A percentile compares a stretch with the other conserved stretches of the same genome.
These are phyloP conservation scores for Folsomia manolachei DNA, from an alignment of 2,888 invertebrate species.

Conservation along the genomic window DNA sequence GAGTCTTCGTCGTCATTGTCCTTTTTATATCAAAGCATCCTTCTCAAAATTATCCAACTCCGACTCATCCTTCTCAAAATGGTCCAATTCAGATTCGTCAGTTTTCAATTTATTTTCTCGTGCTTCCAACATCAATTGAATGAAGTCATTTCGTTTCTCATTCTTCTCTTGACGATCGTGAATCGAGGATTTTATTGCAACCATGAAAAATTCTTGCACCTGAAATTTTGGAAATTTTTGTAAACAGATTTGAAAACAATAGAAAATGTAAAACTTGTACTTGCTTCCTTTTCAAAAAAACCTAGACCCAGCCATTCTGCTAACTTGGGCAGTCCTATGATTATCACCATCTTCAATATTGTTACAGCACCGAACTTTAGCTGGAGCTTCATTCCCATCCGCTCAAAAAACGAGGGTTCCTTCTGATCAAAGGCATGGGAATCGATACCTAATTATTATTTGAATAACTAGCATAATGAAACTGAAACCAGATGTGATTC, in stretches of 20 bases:
- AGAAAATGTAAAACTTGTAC: too few species aligned
- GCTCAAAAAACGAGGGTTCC: background rate
- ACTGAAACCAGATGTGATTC: too few species aligned
- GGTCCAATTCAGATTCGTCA: slow-evolving; percentile 30
- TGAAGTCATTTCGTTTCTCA: slow-evolving; percentile 59
- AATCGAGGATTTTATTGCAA: slow-evolving; percentile 57
- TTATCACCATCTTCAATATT: slow-evolving; percentile 52
- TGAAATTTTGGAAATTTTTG: too few species aligned
- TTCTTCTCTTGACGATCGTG: slow-evolving; percentile 57
- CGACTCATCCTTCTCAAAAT: too few species aligned
- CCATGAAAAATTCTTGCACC: slow-evolving; percentile 57
- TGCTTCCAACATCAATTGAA: slow-evolving; percentile 60
- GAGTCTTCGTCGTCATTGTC: background rate
- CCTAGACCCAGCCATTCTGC: slow-evolving; percentile 53
- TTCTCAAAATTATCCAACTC: slow-evolving; percentile 36
- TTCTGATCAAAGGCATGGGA: slow-evolving; percentile 51
- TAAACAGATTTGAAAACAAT: too few species aligned
- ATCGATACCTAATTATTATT: too few species aligned
- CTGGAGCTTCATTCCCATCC: slow-evolving; percentile 27
- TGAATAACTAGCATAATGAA: too few species aligned
- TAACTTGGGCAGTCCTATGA: slow-evolving; percentile 53
- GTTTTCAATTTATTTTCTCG: slow-evolving; percentile 54
- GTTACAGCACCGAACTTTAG: slow-evolving; percentile 51
- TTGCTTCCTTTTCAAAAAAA: slow-evolving; percentile 52
- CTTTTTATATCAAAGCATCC: slow-evolving; percentile 20